phyloP scores from a whole-genome alignment of 2,113 vertebrate species.

The Coryphaenoides rupestris region DNA sequence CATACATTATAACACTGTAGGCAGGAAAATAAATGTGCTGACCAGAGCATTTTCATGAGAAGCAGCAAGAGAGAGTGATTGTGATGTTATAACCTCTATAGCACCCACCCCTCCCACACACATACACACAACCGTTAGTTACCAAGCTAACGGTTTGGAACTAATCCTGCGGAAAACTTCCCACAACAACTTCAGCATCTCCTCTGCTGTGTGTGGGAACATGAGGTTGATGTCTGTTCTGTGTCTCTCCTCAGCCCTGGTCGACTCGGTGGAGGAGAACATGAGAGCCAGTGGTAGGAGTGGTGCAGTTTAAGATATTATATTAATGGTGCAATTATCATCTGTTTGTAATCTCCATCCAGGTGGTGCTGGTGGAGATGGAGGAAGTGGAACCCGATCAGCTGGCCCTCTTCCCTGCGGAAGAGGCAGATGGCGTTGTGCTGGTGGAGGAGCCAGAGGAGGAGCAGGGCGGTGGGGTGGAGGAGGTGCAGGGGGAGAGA shows the following conservation, averaged over 20 bases:
- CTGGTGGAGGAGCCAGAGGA: slow-evolving; percentile 75
- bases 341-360: slow-evolving; percentile 1
- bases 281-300: slow-evolving; percentile 79
- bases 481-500: slow-evolving; percentile 18
- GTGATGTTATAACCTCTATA: no score
- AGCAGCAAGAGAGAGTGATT: no score
- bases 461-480: slow-evolving; percentile 36
- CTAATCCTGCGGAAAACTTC: neutral
- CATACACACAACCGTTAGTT: neutral
- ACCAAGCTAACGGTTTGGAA: no score
- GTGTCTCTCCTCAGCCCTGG: slow-evolving; percentile 66
- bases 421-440: slow-evolving; percentile 79
- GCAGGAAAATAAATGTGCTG: no score
- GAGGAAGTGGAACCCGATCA: slow-evolving; percentile 68
- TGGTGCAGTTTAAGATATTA: no score
- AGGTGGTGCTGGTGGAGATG: slow-evolving; percentile 85
- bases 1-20: no score
- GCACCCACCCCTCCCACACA: no score
- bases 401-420: slow-evolving; percentile 67
- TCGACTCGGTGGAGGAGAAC: slow-evolving; percentile 76
- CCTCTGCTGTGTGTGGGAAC: no score
- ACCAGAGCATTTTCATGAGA: no score
- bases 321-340: neutral
- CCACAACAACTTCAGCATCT: neutral
- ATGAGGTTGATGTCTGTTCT: neutral